Evolutionary conservation across 2,113 vertebrate genomes (phyloP).

Genomic region (Cromileptes altivelis): DNA sequence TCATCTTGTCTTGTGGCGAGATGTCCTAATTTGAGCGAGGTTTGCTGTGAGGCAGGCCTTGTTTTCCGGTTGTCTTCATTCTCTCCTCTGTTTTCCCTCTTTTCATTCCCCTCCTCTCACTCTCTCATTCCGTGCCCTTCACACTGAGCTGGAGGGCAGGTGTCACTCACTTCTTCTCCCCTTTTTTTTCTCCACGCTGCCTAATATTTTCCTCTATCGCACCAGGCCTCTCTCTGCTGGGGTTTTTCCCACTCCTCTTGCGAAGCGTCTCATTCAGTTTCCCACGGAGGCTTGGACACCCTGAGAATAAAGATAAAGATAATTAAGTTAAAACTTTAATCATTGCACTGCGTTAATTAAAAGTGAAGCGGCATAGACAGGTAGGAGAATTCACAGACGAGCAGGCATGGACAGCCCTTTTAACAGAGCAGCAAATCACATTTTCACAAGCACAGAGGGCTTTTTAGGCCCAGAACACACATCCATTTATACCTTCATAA

Average conservation of each 20-base stretch:
- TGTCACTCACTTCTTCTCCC: slow-evolving; percentile 74
- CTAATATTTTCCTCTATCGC: slow-evolving; percentile 73
- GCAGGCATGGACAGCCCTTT: slow-evolving; percentile 59
- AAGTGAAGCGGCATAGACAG: slow-evolving; percentile 75
- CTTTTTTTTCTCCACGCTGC: slow-evolving; percentile 15
- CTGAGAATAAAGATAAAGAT: slow-evolving; percentile 85
- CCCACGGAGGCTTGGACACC: slow-evolving; percentile 74
- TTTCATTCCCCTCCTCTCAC: slow-evolving; percentile 65
- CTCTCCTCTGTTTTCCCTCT: slow-evolving; percentile 62
- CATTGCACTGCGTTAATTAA: slow-evolving; percentile 83
- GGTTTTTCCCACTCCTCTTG: slow-evolving; percentile 53
- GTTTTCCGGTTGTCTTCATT: slow-evolving; percentile 85
- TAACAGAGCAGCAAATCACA: slow-evolving; percentile 71
- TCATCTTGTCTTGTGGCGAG: slow-evolving; percentile 78
- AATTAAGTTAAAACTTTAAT: slow-evolving; percentile 87
- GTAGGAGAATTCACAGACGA: slow-evolving; percentile 65
- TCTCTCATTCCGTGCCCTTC: slow-evolving; percentile 70
- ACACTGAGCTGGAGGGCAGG: slow-evolving; percentile 72
- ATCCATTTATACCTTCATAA: slow-evolving; percentile 58
- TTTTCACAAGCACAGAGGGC: slow-evolving; percentile 59
- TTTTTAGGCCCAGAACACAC: slow-evolving; percentile 51
- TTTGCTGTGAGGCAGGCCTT: slow-evolving; percentile 76
- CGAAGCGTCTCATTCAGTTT: slow-evolving; percentile 78
- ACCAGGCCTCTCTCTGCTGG: slow-evolving; percentile 45
- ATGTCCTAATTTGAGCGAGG: slow-evolving; percentile 77